Conservation (phyloP, 2,113 vertebrate genomes). For the Aspiorhynchus laticeps region DNA sequence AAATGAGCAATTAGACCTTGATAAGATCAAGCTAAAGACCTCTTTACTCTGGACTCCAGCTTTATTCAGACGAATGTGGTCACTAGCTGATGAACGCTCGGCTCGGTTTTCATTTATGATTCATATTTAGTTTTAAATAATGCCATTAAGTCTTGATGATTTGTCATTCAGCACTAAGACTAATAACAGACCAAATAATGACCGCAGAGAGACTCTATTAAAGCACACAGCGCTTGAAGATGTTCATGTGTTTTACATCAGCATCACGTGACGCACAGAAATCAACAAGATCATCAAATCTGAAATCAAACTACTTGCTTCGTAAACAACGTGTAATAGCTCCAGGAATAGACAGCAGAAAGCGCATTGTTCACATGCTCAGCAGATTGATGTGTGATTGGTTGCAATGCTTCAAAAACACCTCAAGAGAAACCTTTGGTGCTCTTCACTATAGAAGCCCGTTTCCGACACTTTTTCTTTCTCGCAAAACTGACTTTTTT, state of each 20-base stretch:
- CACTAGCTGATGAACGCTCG: too few relatives aligned
- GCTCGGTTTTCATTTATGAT: not conserved
- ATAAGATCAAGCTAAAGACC: constrained; percentile 57
- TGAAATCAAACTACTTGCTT: not conserved
- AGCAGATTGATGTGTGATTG: too few relatives aligned
- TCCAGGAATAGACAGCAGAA: not conserved
- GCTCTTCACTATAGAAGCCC: too few relatives aligned
- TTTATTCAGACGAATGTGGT: too few relatives aligned
- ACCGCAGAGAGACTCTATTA: not conserved
- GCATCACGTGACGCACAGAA: not conserved
- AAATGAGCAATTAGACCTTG: constrained; percentile 68
- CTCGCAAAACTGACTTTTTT: too few relatives aligned
- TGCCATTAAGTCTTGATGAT: not conserved
- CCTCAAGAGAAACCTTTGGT: not conserved
- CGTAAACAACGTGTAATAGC: not conserved
- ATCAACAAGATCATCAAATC: not conserved
- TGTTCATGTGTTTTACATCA: not conserved
- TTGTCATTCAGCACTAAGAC: not conserved
- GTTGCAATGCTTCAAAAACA: too few relatives aligned
- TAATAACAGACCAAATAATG: not conserved
- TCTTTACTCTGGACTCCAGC: constrained; percentile 61
- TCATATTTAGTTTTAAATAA: constrained; percentile 44
- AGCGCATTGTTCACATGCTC: too few relatives aligned
- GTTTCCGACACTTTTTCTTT: too few relatives aligned
- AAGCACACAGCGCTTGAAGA: not conserved